phyloP scores from a whole-genome alignment of 2,888 invertebrate genomes.

The Ophioninae sp. region DNA sequence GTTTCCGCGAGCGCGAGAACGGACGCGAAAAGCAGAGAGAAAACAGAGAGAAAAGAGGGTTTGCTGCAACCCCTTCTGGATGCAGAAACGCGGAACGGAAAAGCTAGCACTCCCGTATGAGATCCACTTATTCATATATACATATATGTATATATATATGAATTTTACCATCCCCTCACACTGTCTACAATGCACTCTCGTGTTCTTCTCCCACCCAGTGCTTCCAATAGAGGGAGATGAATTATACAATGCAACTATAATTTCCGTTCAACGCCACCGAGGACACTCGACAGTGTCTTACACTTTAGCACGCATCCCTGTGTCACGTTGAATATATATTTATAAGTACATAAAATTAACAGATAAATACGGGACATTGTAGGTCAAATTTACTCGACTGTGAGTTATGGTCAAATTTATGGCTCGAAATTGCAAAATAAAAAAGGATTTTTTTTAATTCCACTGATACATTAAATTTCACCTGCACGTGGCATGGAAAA shows the following conservation, averaged over 20 bases:
- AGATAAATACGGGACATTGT: slow-evolving; percentile 20
- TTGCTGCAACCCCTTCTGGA: slow-evolving; percentile 36
- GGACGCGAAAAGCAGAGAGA: slow-evolving; percentile 10
- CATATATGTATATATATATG: not conserved
- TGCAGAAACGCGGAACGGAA: slow-evolving; percentile 12
- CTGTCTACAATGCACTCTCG: slow-evolving; percentile 10
- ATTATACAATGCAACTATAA: slow-evolving; percentile 54
- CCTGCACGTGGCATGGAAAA: no score
- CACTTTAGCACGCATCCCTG: not conserved
- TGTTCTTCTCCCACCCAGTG: not conserved
- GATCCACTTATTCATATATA: slow-evolving; percentile 9
- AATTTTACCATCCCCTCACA: slow-evolving; percentile 31
- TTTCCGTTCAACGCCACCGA: slow-evolving; percentile 52
- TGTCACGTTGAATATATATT: slow-evolving; percentile 19
- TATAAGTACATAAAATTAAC: not conserved
- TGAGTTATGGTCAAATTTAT: not conserved
- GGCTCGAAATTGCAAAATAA: no score
- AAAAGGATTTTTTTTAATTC: slow-evolving; percentile 2
- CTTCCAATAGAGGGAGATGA: slow-evolving; percentile 49
- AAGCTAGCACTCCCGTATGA: slow-evolving; percentile 26
- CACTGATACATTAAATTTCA: no score
- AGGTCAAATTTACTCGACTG: slow-evolving; percentile 8
- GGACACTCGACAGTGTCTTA: slow-evolving; percentile 9
- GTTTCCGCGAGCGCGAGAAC: not conserved
- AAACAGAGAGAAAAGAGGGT: slow-evolving; percentile 12